Conservation (phyloP, 2,797 vertebrate species). For the Scleropages formosus region DNA sequence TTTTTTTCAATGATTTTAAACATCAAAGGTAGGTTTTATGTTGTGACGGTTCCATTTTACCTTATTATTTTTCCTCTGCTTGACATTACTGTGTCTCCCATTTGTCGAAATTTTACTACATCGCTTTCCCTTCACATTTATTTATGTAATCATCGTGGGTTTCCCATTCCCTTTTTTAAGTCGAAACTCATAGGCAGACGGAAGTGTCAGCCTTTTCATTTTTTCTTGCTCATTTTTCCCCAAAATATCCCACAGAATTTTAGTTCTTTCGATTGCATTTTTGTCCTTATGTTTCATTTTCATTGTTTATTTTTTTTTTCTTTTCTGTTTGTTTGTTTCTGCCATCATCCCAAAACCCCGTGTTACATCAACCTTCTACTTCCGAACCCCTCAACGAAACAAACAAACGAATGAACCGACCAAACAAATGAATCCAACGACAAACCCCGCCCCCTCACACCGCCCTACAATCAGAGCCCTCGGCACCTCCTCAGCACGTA, state of each 20-base stretch:
- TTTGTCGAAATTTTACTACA: conserved; percentile 46
- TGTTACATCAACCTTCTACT: conserved; percentile 78
- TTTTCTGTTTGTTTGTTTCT: conserved; percentile 67
- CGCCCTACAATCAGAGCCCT: conserved; percentile 80
- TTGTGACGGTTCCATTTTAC: conserved; percentile 70
- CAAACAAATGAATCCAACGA: conserved; percentile 42
- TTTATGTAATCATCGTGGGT: not conserved
- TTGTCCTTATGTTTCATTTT: conserved; percentile 62
- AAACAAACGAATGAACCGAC: conserved; percentile 54
- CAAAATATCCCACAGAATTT: conserved; percentile 69
- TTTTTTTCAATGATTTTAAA: conserved; percentile 14
- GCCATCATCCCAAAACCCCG: conserved; percentile 64
- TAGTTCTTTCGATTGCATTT: conserved; percentile 55
- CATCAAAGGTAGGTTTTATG: conserved; percentile 86
- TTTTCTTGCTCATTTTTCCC: conserved; percentile 57
- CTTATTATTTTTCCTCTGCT: conserved; percentile 70
- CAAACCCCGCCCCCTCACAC: conserved; percentile 45
- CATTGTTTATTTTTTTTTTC: conserved; percentile 78
- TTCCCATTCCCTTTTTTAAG: conserved; percentile 50
- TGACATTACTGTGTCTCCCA: conserved; percentile 58
- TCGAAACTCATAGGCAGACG: conserved; percentile 68
- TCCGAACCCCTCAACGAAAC: conserved; percentile 74
- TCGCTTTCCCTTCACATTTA: too few relatives aligned
- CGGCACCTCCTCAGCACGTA: conserved; percentile 94
- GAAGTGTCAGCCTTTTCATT: conserved; percentile 66